Evolutionary conservation across 1,140 invertebrate species (phyloP), one percentile per base, ranked within the genome.

Genomic region (Panagrolaimus sp.): DNA sequence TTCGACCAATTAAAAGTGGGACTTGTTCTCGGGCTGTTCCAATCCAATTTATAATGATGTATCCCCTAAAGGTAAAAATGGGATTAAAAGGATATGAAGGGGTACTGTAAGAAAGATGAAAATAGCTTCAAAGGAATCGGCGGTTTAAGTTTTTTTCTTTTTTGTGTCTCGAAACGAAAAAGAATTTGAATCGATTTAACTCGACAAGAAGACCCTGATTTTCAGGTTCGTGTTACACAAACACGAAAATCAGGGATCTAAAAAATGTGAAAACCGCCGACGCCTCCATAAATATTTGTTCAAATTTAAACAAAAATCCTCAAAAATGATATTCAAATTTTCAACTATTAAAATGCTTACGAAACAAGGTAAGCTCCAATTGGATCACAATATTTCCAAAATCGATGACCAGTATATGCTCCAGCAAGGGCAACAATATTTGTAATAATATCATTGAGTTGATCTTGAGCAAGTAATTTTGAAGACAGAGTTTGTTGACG

Each of bases 311-410:
- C n/a, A n/a, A n/a, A n/a, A n/a, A n/a, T n/a, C n/a, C n/a, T n/a
- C n/a, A n/a, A n/a, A n/a, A n/a, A n/a, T n/a, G n/a, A n/a, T n/a
- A n/a, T n/a, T n/a, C n/a, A n/a, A n/a, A n/a, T n/a, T n/a, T n/a
- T n/a, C n/a, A n/a, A n/a, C n/a, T n/a, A n/a, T 15, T 9, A 45
- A 9, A 15, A 47, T 5, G 4, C 14, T 47, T 47, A 47, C 46
- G 28, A 32, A 64, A 64, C 63, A 64, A 17, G 28, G 17, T 24
- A 43, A 21, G 63, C 63, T 8, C 63, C 63, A 15, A 64, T 64
- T 14, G 63, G 63, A 43, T 64, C 63, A 43, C 17, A 17, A 43
- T 64, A 64, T 14, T 21, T 43, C 63, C 63, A 64, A 38, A 24
- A 64, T 32, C 43, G 28, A 17, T 32, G 28, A 5, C 63, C 63